phyloP scores from a whole-genome alignment of 2,888 invertebrate genomes.

The Tachina grossa region DNA sequence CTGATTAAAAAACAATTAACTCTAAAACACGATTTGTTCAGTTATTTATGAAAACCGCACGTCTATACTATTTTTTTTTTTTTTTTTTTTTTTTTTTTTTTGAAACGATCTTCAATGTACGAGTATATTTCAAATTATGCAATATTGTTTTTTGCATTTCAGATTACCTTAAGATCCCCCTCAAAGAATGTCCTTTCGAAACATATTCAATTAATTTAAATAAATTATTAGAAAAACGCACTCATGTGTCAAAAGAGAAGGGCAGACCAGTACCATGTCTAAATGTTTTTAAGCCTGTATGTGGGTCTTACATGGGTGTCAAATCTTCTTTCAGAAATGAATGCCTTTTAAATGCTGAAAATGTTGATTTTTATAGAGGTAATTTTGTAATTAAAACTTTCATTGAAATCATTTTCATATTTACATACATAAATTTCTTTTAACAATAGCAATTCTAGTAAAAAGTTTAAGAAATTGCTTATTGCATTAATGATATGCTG shows the following conservation, averaged over 20 bases:
- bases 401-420: neutral
- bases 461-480: too few relatives aligned
- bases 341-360: conserved; percentile 78
- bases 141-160: conserved; percentile 9
- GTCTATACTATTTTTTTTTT: neutral
- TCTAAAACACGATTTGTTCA: too few relatives aligned
- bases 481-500: too few relatives aligned
- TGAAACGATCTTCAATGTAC: neutral
- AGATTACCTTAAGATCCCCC: conserved; percentile 40
- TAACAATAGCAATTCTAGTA: too few relatives aligned
- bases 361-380: conserved; percentile 76
- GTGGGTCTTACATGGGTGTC: conserved; percentile 77
- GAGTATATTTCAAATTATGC: neutral
- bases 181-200: conserved; percentile 28
- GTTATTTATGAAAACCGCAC: too few relatives aligned
- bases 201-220: neutral
- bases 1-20: too few relatives aligned
- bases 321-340: conserved; percentile 79
- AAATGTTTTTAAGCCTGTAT: conserved; percentile 77
- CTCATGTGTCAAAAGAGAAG: neutral
- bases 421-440: neutral
- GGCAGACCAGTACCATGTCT: conserved; percentile 75
- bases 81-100: neutral
- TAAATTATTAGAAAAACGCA: conserved; percentile 35
- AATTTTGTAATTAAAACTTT: neutral